Evolutionary conservation across 2,888 invertebrate species (phyloP).

Genomic region (Keiferia lycopersicella): DNA sequence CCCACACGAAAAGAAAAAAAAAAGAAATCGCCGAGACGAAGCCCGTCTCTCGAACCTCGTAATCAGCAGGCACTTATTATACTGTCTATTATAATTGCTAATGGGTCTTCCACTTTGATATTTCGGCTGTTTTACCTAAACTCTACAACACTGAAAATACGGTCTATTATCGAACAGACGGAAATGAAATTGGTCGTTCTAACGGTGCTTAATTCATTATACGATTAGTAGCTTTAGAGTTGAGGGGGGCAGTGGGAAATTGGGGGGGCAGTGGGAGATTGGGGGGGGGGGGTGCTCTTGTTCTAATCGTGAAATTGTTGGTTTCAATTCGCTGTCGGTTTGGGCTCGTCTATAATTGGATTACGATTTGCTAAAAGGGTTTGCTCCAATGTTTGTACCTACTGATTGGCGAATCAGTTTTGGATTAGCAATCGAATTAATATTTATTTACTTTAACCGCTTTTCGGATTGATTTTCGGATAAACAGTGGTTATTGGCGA

Average conservation of each 20-base stretch:
- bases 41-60: constrained; percentile 32
- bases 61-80: constrained; percentile 70
- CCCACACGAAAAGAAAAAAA: too few relatives aligned
- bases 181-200: constrained; percentile 38
- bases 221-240: constrained; percentile 38
- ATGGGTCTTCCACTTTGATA: constrained; percentile 58
- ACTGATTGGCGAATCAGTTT: constrained; percentile 6
- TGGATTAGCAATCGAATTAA: not conserved
- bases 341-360: constrained; percentile 15
- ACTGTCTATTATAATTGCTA: constrained; percentile 73
- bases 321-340: constrained; percentile 31
- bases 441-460: not conserved
- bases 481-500: too few relatives aligned
- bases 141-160: constrained; percentile 30
- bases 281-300: constrained; percentile 24
- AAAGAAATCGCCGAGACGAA: too few relatives aligned
- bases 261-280: constrained; percentile 20
- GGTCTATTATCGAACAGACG: constrained; percentile 28
- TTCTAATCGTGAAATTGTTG: constrained; percentile 41
- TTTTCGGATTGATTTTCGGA: not conserved
- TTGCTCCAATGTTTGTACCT: not conserved
- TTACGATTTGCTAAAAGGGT: not conserved
- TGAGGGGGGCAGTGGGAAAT: constrained; percentile 24
- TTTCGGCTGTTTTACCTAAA: constrained; percentile 36
- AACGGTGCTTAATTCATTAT: constrained; percentile 43